These are phyloP conservation scores for Harpagifer antarcticus DNA, from an alignment of 2,797 vertebrate species.

Conservation along the genomic window DNA sequence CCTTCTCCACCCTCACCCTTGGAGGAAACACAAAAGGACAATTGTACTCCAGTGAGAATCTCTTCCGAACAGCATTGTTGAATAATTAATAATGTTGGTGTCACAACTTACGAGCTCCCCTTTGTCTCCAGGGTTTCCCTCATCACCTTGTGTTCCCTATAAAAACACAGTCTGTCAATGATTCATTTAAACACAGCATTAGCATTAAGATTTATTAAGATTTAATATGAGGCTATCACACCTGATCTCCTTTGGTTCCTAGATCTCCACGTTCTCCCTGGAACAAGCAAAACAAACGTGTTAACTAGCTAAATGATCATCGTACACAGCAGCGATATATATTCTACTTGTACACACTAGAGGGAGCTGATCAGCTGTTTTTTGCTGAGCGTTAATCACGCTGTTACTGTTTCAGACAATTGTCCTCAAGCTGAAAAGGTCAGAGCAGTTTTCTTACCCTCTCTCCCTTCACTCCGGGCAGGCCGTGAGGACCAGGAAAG, in stretches of 20 bases:
- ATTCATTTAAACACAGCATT: constrained; percentile 33
- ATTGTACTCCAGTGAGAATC: neutral
- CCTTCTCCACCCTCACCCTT: constrained; percentile 92
- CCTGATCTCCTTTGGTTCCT: constrained; percentile 95
- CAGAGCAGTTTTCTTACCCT: constrained; percentile 87
- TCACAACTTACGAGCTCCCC: constrained; percentile 90
- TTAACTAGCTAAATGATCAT: constrained; percentile 15
- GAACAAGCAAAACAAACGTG: constrained; percentile 37
- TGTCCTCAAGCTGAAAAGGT: constrained; percentile 3
- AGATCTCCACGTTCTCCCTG: constrained; percentile 92
- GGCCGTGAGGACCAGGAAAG: constrained; percentile 93
- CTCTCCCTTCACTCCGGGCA: constrained; percentile 93
- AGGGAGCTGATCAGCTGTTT: constrained; percentile 48
- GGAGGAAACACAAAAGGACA: constrained; percentile 24
- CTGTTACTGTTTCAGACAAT: constrained; percentile 11
- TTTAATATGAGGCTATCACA: constrained; percentile 68
- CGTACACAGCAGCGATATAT: neutral
- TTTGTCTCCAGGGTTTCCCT: constrained; percentile 93
- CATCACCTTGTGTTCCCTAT: constrained; percentile 92
- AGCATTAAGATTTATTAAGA: neutral
- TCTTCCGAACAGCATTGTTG: neutral
- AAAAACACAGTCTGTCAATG: constrained; percentile 45
- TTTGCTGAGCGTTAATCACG: constrained; percentile 21
- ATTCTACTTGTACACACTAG: constrained; percentile 52
- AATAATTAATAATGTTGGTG: constrained; percentile 12